Base-by-base conservation (phyloP, 2,888 invertebrate genomes). In the Parnassius smintheus region DNA sequence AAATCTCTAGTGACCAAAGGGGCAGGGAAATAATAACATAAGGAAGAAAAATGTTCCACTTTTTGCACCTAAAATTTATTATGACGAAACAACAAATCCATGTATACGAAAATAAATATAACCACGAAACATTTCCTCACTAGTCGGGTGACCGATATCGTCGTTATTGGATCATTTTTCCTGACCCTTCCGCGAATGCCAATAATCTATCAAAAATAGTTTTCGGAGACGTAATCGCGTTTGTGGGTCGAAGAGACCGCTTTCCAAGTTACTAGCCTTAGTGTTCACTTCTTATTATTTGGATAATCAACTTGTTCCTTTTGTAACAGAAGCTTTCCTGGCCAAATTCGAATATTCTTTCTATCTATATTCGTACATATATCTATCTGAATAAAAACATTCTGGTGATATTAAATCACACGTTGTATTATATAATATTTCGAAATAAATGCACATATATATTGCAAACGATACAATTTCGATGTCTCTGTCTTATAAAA, bases 121-220 rank as follows among this genome's bases (percentile, higher is more conserved):
- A 56, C 53, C 54, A 51, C 41, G 51, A 61, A 53, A 58, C 53
- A 54, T 58, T 50, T 49, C 49, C 58, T 49, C 10, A 54, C 52
- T 48, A 57, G 46, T 48, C 49, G 48, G 42, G 48, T 13, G 54
- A 35, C 51, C 62, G 58, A 45, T 59, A 49, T 54, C 25, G 44
- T 35, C n/a, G 56, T 53, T 59, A 64, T 64, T 56, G 52, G 59
- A 55, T 59, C 63, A 59, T 64, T 59, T 52, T 46, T 64, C 59
- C 13, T 12, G 63, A 64, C 63, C 59, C 56, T 64, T 59, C 59
- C 48, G 52, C 56, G 35, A 59, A 64, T 59, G 51, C 56, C 59
- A 53, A 64, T 59, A 59, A 64, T 59, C 51, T 59, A 64, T 64
- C 59, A 52, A 56, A 59, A 59, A 64, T 59, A 59, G 59, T 54